Evolutionary conservation across 2,113 vertebrate species (phyloP), one percentile per base, ranked within the genome.

Genomic region (Recurvirostra avosetta): DNA sequence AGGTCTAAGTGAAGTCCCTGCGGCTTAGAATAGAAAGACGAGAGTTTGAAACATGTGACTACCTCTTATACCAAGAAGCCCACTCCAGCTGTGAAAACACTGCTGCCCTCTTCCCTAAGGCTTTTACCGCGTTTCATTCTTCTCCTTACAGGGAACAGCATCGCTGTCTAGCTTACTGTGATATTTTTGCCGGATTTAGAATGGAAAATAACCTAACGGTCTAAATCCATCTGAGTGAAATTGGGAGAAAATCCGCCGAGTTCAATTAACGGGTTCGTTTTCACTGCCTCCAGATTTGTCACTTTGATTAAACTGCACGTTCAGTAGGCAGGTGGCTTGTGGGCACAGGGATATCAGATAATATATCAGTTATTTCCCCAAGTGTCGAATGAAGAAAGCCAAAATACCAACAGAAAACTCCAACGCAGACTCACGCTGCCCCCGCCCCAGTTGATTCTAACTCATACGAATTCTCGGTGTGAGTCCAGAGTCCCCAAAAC

Each of bases 401-500:
- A 66, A 84, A 82, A 61, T 11, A n/a, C 21, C 52, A 55, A 21
- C 65, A 61, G 30, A 53, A 67, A 53, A 47, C 61, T 38, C 11
- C 79, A 61, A 8, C 14, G 14, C 40, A 19, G 47, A 11, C 17
- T 34, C 18, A 16, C 19, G 7, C 1, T 18, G 22, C 9, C 36
- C 18, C 49, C 18, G 7, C 16, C 12, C 18, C 4, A 11, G 8
- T 5, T 6, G 6, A 45, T 43, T 26, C 9, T 11, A 55, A 63
- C 29, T 14, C 29, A 6, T 3, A 13, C 1, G 8, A 70, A 55
- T 5, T 15, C 55, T 40, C 9, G 2, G 8, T 14, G 15, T 5
- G 20, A 32, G 23, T 12, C 40, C 40, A 27, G 53, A 61, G 74
- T 15, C 53, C 45, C 34, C 34, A 45, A 10, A 79, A n/a, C 45